A percentile compares a stretch with the other conserved stretches of the same genome.
Evolutionary conservation across 2,888 invertebrate species (phyloP).

Genomic region (Lobophora halterata): DNA sequence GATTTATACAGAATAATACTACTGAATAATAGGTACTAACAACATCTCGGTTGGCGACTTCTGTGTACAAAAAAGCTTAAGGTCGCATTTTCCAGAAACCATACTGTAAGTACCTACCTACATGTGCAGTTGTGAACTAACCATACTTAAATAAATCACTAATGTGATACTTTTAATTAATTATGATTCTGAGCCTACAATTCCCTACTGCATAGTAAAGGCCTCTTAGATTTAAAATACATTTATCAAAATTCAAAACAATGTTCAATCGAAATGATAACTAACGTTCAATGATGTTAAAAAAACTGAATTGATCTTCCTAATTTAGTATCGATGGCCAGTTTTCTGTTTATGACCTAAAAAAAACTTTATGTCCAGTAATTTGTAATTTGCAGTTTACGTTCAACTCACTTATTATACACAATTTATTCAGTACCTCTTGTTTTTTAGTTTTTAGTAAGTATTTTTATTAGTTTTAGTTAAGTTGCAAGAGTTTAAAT

Average conservation of each 20-base stretch:
- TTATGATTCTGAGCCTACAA: too few relatives aligned
- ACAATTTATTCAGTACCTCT: conserved; percentile 45
- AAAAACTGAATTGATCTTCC: too few relatives aligned
- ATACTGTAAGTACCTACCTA: too few relatives aligned
- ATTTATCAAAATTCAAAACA: conserved; percentile 34
- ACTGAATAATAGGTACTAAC: too few relatives aligned
- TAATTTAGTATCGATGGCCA: neutral
- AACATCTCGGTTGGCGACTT: too few relatives aligned
- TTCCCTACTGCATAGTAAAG: too few relatives aligned
- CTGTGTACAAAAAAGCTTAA: too few relatives aligned
- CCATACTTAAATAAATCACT: conserved; percentile 38
- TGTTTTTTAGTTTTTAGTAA: conserved; percentile 48
- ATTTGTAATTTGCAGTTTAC: conserved; percentile 10
- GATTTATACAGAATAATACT: conserved; percentile 33
- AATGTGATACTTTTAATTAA: conserved; percentile 41
- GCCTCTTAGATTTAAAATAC: too few relatives aligned
- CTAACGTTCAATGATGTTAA: conserved; percentile 41
- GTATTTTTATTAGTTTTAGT: conserved; percentile 70
- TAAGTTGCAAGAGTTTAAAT: conserved; percentile 69
- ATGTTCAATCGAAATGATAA: conserved; percentile 24
- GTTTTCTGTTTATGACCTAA: neutral
- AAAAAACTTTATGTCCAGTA: conserved; percentile 6
- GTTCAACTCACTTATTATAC: conserved; percentile 30
- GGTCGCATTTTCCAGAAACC: too few relatives aligned
- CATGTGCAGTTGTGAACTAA: too few relatives aligned